Evolutionary conservation across 2,113 vertebrate genomes (phyloP), one percentile per base, ranked within the genome.

Genomic region (Todiramphus saurophagus): DNA sequence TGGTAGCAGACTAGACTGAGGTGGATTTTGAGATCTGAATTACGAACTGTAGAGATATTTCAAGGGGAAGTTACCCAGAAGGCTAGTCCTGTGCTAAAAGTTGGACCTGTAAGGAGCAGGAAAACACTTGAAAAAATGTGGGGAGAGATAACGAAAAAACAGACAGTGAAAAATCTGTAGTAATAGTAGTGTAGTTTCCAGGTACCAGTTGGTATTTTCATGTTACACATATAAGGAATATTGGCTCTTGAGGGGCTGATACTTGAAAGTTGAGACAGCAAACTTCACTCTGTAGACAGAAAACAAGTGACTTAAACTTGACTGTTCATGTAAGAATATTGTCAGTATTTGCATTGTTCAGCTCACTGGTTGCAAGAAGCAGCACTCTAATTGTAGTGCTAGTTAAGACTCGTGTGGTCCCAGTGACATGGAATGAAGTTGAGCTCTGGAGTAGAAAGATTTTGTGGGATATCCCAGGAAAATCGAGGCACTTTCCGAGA

Each of bases 201-300:
- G 35, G 25, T 64, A 39, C 30, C 56, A 12, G 81, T 73, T 3
- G 0, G 7, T 62, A 10, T 60, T 58, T 70, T 76, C 35, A 30
- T 12, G 4, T 68, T 25, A 21, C 12, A 23, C 0, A 1, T 44
- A 12, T 4, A 55, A 28, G 44, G 11, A 58, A 6, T 73, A 1
- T 5, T 82, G 55, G 21, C 9, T 82, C 31, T 55, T 87, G 25
- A 25, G 8, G 16, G 4, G 11, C 21, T 50, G 16, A 1, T 79
- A 25, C 21, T 70, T 83, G n/a, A 63, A 78, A 88, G 28, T 21
- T 41, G 35, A 58, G 19, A 30, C 21, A 16, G 21, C 46, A 39
- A 68, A 72, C 51, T 62, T 87, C 13, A 24, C 8, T 78, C 21
- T 48, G 3, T 50, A 89, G 21, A 28, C 44, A 73, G 44, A 24